A percentile compares a stretch with the other conserved stretches of the same genome.
Conservation (phyloP, 2,888 invertebrate genomes). For the Phorcus lineatus region DNA sequence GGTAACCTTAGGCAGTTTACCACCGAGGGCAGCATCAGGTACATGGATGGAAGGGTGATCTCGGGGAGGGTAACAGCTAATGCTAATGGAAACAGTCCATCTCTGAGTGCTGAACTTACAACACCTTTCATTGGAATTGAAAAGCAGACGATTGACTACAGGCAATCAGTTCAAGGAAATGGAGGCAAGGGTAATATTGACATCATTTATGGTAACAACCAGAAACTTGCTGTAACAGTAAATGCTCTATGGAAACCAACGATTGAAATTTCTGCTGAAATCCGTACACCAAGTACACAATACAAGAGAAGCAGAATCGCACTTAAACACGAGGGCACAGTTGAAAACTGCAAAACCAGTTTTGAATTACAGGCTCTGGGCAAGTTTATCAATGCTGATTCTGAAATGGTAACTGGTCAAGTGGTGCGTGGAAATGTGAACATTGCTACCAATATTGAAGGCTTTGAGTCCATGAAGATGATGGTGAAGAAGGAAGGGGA, state of each 20-base stretch:
- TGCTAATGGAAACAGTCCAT: no score
- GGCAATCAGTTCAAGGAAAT: background rate
- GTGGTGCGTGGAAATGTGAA: background rate
- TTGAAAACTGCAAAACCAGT: background rate
- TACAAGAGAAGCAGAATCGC: background rate
- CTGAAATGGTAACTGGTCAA: background rate
- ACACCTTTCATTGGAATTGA: constrained; percentile 34
- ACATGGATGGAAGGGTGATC: constrained; percentile 24
- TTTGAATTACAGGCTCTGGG: background rate
- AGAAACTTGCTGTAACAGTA: constrained; percentile 14
- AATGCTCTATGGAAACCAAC: background rate
- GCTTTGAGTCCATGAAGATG: background rate
- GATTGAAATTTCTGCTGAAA: constrained; percentile 14
- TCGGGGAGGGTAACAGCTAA: constrained; percentile 26
- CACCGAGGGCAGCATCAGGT: constrained; percentile 33
- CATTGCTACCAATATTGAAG: constrained; percentile 9
- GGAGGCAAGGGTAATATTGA: background rate
- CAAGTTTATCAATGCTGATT: background rate
- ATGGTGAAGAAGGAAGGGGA: background rate
- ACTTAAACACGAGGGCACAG: background rate
- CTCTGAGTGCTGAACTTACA: constrained; percentile 30
- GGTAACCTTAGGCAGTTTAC: constrained; percentile 34
- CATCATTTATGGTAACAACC: constrained; percentile 1
- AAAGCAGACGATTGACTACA: constrained; percentile 33
- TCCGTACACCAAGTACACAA: background rate